Percentiles rank a stretch among this genome's conserved stretches.
These are phyloP conservation scores for Daubentonia madagascariensis DNA, from an alignment of 2,113 vertebrate genomes.

Conservation along the genomic window DNA sequence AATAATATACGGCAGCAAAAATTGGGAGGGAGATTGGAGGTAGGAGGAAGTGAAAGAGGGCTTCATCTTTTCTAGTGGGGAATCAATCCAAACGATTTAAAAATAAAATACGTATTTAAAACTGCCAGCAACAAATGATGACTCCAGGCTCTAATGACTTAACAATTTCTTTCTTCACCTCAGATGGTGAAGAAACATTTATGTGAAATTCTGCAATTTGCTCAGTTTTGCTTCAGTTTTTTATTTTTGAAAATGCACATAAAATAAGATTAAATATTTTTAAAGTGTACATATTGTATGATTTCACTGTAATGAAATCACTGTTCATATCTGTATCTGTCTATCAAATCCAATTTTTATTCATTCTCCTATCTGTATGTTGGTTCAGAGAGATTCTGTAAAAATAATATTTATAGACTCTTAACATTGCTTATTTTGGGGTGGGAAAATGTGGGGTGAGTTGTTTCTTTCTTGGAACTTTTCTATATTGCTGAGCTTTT, in stretches of 20 bases:
- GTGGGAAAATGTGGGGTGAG: background rate
- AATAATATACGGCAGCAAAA: background rate
- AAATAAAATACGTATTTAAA: conserved; percentile 32
- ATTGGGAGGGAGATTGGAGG: background rate
- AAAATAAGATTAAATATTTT: background rate
- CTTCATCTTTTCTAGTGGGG: background rate
- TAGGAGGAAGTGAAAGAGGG: background rate
- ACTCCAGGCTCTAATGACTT: background rate
- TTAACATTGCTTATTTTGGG: background rate
- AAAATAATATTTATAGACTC: background rate
- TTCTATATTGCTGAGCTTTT: background rate
- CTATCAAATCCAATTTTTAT: background rate
- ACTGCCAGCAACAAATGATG: background rate
- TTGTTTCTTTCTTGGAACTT: background rate
- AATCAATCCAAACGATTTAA: background rate
- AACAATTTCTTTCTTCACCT: background rate
- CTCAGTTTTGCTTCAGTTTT: background rate
- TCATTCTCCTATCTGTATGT: background rate
- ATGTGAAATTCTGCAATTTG: background rate
- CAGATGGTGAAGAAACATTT: background rate
- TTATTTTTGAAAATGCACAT: background rate
- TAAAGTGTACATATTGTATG: background rate
- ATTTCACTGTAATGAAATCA: background rate
- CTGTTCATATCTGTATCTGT: background rate
- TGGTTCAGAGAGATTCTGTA: background rate